A percentile compares a stretch with the other conserved stretches of the same genome.
These are phyloP conservation scores for Capreolus pygargus DNA, from an alignment of 2,113 vertebrate genomes.

Conservation along the genomic window DNA sequence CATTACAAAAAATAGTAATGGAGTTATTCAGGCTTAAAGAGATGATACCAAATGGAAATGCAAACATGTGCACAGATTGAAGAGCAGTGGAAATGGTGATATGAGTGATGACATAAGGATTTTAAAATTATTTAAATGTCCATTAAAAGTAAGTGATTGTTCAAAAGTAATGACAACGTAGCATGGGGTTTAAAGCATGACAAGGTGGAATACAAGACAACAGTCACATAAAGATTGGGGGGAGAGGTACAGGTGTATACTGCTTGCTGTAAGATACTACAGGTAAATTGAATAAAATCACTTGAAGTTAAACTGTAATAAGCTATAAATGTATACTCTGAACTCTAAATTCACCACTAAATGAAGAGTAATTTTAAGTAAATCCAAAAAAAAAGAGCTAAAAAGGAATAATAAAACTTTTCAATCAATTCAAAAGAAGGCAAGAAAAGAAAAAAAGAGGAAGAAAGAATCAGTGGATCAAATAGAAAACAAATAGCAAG, in stretches of 20 bases:
- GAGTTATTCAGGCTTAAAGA: background rate
- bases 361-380: background rate
- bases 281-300: background rate
- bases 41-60: background rate
- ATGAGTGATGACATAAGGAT: background rate
- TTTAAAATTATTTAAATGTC: background rate
- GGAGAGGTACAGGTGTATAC: background rate
- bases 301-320: background rate
- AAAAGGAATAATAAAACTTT: background rate
- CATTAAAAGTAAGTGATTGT: background rate
- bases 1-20: background rate
- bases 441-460: background rate
- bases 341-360: background rate
- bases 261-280: rapidly evolving
- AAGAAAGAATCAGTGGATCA: background rate
- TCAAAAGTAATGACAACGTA: background rate
- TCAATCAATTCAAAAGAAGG: background rate
- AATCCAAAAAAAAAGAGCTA: background rate
- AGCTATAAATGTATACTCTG: background rate
- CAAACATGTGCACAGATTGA: background rate
- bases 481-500: background rate
- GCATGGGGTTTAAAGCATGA: background rate
- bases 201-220: background rate
- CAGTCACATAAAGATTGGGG: background rate
- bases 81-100: background rate